A percentile compares a stretch with the other conserved stretches of the same genome.
Conservation (phyloP, 2,113 vertebrate genomes). For the Rhynchomys soricoides region DNA sequence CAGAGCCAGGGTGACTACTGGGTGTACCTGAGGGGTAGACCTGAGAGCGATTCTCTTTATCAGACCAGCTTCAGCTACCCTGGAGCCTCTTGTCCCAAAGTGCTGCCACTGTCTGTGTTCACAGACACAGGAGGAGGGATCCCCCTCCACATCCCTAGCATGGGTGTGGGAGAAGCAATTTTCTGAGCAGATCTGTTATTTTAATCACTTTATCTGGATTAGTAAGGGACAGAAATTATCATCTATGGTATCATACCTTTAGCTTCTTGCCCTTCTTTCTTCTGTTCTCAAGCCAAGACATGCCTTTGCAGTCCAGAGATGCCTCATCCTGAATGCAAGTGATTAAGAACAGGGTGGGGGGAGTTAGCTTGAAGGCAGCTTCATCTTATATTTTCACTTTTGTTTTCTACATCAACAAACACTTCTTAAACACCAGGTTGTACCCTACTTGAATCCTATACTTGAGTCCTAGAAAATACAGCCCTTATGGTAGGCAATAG, state of each 20-base stretch:
- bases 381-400: not conserved
- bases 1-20: rapidly evolving
- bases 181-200: not conserved
- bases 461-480: not conserved
- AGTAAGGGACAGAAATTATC: not conserved
- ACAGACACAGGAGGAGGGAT: too few species aligned
- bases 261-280: not conserved
- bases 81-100: not conserved
- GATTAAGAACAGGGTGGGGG: not conserved
- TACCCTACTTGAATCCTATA: not conserved
- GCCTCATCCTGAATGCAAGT: not conserved
- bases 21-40: rapidly evolving
- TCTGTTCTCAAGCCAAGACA: not conserved
- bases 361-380: not conserved
- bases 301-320: not conserved
- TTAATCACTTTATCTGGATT: not conserved
- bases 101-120: rapidly evolving
- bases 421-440: not conserved
- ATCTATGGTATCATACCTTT: not conserved
- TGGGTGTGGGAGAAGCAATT: not conserved
- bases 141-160: rapidly evolving
- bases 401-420: not conserved
- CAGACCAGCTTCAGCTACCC: not conserved
- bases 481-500: not conserved
- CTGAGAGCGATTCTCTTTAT: not conserved